A percentile compares a stretch with the other conserved stretches of the same genome.
Evolutionary conservation across 2,113 vertebrate species (phyloP).

Genomic region (Thermophis baileyi): DNA sequence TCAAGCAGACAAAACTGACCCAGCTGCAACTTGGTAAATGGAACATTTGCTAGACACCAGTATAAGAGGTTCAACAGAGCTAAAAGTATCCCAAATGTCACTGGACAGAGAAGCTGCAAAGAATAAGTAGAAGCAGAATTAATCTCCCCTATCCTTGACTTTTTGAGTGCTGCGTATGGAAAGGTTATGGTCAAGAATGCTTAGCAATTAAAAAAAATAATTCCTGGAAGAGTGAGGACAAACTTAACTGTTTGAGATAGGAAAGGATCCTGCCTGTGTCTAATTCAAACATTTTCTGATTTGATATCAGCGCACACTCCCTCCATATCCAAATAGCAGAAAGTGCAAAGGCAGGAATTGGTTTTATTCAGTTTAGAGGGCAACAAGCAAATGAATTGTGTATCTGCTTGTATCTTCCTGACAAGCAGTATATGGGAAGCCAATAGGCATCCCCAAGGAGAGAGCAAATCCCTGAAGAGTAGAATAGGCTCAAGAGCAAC

Average conservation of each 20-base stretch:
- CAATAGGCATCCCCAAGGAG: background rate
- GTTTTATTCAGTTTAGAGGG: background rate
- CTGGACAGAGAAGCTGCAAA: background rate
- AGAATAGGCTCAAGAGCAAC: background rate
- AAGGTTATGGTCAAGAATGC: background rate
- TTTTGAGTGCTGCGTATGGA: background rate
- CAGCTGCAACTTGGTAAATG: background rate
- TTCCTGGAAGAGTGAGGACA: background rate
- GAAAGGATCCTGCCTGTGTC: background rate
- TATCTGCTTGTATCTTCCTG: background rate
- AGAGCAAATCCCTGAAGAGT: background rate
- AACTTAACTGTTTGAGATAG: background rate
- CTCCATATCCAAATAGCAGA: background rate
- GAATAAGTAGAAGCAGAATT: background rate
- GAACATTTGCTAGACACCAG: background rate
- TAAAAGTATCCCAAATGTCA: background rate
- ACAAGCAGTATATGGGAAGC: background rate
- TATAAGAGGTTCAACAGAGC: background rate
- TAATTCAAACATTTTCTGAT: background rate
- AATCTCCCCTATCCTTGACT: background rate
- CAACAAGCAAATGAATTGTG: background rate
- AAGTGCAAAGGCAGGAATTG: background rate
- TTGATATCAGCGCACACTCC: background rate
- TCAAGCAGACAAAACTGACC: background rate
- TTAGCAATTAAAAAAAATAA: background rate